Conservation (phyloP, 2,797 vertebrate genomes). For the Lithobates pipiens region DNA sequence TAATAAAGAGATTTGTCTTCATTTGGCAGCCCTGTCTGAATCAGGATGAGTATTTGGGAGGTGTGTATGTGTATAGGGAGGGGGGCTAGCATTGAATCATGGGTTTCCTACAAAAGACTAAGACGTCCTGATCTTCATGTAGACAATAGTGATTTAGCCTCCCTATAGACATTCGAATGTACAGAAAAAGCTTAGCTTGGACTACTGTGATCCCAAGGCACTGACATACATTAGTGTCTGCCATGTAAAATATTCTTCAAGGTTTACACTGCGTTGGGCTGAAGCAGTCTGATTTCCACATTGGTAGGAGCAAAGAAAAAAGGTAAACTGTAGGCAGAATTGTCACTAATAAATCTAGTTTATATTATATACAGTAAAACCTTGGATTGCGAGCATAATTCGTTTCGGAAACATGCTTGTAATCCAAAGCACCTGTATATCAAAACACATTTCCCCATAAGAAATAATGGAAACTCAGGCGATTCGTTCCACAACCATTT, state of each 20-base stretch:
- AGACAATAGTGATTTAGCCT: not conserved
- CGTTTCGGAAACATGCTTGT: no score
- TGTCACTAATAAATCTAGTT: no score
- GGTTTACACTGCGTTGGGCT: no score
- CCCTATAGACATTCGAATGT: not conserved
- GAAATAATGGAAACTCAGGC: no score
- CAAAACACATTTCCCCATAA: no score
- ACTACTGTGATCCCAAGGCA: not conserved
- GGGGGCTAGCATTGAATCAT: not conserved
- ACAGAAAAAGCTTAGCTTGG: not conserved
- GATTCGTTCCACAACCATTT: no score
- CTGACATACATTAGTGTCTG: not conserved
- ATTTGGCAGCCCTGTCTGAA: constrained; percentile 59
- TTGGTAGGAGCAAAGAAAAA: no score
- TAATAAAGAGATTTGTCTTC: constrained; percentile 63
- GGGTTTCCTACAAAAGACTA: not conserved
- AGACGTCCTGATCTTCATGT: not conserved
- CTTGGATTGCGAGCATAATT: no score
- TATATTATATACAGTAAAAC: no score
- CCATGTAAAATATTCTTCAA: not conserved
- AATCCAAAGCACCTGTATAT: no score
- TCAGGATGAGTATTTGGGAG: constrained; percentile 45
- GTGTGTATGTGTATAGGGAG: not conserved
- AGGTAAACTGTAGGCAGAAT: no score
- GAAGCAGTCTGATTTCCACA: no score